phyloP scores from a whole-genome alignment of 2,797 vertebrate genomes.

The Eulemur mongoz region DNA sequence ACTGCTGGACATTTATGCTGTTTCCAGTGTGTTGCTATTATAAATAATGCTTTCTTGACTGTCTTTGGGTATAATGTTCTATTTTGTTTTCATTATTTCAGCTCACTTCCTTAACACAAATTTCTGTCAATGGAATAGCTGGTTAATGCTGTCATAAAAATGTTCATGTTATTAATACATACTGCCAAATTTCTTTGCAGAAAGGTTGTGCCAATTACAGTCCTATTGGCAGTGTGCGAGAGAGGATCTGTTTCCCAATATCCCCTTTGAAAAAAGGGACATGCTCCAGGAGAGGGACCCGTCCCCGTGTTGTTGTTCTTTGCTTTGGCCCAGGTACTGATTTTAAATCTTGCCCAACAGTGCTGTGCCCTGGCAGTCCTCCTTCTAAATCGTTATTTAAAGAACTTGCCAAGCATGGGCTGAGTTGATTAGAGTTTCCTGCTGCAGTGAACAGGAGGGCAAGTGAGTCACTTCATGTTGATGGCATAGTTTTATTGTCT shows the following conservation, averaged over 20 bases:
- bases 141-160: not conserved
- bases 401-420: not conserved
- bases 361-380: not conserved
- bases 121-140: not conserved
- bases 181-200: not conserved
- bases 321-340: not conserved
- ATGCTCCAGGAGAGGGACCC: not conserved
- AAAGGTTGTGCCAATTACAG: not conserved
- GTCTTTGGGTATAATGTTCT: not conserved
- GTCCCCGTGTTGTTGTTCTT: not conserved
- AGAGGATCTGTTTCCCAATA: not conserved
- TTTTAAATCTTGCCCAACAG: not conserved
- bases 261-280: not conserved
- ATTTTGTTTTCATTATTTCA: slow-evolving; percentile 41
- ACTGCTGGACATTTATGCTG: not conserved
- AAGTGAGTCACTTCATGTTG: not conserved
- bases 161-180: not conserved
- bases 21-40: not conserved
- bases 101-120: slow-evolving; percentile 19
- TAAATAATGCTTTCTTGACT: not conserved
- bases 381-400: not conserved
- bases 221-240: not conserved
- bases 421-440: not conserved
- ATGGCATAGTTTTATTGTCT: not conserved
- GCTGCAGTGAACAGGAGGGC: not conserved